Conservation (phyloP, 2,888 invertebrate species). For the Erynnis tages region DNA sequence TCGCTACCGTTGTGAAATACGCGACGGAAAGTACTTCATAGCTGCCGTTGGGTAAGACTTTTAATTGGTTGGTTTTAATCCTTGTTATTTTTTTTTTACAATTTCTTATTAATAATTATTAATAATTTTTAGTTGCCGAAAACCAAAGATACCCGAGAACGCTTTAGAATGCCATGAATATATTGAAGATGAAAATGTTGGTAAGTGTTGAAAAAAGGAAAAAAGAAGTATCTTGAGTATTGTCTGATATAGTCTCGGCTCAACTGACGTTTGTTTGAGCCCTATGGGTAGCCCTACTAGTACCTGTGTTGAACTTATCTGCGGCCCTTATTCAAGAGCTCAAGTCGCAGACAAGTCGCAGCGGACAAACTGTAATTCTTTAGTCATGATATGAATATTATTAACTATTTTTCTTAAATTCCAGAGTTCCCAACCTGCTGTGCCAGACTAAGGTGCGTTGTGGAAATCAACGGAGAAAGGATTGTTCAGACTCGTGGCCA, state of each 20-base stretch:
- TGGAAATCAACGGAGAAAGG: conserved; percentile 71
- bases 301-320: too few relatives aligned
- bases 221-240: not conserved
- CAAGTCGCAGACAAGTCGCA: too few relatives aligned
- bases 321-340: too few relatives aligned
- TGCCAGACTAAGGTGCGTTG: conserved; percentile 69
- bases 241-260: too few relatives aligned
- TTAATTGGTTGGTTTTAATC: too few relatives aligned
- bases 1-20: conserved; percentile 70
- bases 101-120: not conserved
- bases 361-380: too few relatives aligned
- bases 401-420: not conserved
- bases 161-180: conserved; percentile 76
- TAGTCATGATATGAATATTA: too few relatives aligned
- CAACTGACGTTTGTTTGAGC: too few relatives aligned
- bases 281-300: too few relatives aligned
- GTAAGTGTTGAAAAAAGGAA: conserved; percentile 44
- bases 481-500: conserved; percentile 75
- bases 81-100: too few relatives aligned
- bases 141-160: conserved; percentile 76
- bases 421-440: conserved; percentile 75
- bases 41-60: conserved; percentile 76
- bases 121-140: conserved; percentile 58
- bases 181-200: conserved; percentile 76
- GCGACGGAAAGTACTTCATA: conserved; percentile 75